Evolutionary conservation across 2,888 invertebrate genomes (phyloP).

Genomic region (Ophion obscuratus): DNA sequence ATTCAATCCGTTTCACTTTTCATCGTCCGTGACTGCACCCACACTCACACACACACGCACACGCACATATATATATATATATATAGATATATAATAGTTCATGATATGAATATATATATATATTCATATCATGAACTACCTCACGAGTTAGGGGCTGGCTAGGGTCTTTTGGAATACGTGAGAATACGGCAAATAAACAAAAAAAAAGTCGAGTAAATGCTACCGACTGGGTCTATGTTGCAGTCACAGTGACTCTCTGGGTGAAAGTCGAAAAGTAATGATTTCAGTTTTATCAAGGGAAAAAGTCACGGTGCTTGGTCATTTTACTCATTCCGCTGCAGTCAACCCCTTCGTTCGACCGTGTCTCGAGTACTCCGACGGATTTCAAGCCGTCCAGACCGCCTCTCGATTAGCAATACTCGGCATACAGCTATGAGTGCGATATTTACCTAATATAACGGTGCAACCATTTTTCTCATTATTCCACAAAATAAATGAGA

Average conservation of each 20-base stretch:
- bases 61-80: background rate
- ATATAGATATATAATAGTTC: background rate
- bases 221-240: conserved; percentile 13
- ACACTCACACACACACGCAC: background rate
- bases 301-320: conserved; percentile 36
- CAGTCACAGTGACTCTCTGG: conserved; percentile 38
- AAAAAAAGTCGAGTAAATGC: conserved; percentile 10
- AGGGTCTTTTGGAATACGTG: conserved; percentile 21
- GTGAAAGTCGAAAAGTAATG: conserved; percentile 63
- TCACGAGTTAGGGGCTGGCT: background rate
- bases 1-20: conserved; percentile 52
- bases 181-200: conserved; percentile 15
- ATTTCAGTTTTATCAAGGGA: conserved; percentile 61
- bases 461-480: background rate
- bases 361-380: conserved; percentile 49
- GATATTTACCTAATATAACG: background rate
- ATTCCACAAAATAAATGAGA: too few species aligned
- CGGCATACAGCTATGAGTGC: background rate
- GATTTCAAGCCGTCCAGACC: conserved; percentile 47
- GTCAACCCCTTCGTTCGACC: conserved; percentile 40
- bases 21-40: conserved; percentile 42
- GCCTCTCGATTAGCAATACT: conserved; percentile 33
- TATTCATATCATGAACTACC: background rate
- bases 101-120: too few species aligned
- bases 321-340: conserved; percentile 17